These are phyloP conservation scores for Bombyx mandarina DNA, from an alignment of 1,140 invertebrate genomes.

Conservation along the genomic window DNA sequence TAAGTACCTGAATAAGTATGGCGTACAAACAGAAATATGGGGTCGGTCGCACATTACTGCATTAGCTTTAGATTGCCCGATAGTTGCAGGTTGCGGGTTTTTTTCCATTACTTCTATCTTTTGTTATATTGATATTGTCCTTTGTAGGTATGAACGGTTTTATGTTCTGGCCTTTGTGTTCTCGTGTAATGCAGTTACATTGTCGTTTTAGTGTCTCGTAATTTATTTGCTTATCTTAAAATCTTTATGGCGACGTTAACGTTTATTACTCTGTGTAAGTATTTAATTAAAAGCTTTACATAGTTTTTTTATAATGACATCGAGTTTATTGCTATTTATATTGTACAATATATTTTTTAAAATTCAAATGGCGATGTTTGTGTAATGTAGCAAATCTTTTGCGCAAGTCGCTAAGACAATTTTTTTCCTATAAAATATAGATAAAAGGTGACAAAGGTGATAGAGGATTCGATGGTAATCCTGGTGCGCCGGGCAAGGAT, in stretches of 20 bases:
- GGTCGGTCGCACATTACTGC: neutral
- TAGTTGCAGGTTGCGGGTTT: neutral
- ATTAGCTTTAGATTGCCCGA: constrained; percentile 1
- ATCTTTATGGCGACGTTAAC: neutral
- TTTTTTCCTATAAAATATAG: constrained; percentile 13
- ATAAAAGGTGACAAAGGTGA: constrained; percentile 79
- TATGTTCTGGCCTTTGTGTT: too few species aligned
- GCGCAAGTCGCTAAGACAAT: too few species aligned
- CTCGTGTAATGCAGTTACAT: too few species aligned
- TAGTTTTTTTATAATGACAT: too few species aligned
- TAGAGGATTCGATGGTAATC: constrained; percentile 73
- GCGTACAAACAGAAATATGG: neutral
- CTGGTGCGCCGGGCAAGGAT: constrained; percentile 71
- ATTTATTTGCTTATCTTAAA: neutral
- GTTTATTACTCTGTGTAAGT: neutral
- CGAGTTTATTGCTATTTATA: too few species aligned
- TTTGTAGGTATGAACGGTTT: too few species aligned
- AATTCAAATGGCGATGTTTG: too few species aligned
- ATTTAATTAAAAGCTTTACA: neutral
- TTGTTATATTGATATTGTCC: constrained; percentile 1
- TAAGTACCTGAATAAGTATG: constrained; percentile 9
- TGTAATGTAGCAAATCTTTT: too few species aligned
- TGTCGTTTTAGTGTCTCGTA: neutral
- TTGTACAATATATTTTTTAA: too few species aligned
- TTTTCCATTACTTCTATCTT: constrained; percentile 8